Base-by-base conservation (phyloP, 2,113 vertebrate species). In the Percopsis transmontana region DNA sequence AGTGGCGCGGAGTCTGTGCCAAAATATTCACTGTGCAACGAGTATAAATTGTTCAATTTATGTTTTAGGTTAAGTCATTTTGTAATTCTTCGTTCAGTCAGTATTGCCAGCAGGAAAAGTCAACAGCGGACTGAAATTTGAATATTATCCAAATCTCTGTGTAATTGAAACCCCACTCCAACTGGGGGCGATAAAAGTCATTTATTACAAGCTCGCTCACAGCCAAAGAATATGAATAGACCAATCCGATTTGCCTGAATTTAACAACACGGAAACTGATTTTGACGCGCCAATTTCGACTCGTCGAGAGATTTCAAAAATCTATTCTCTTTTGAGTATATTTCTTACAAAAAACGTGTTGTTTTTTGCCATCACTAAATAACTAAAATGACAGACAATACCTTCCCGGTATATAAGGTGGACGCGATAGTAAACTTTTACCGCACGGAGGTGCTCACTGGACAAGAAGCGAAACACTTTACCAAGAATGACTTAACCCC, bases 391-490 rank as follows among this genome's bases (percentile, higher is more conserved):
- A 5, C 72, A 27, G 91, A 90, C 41, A 91, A 89, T 66, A 94
- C 93, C 0, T 94, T 94, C 7, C 94, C 94, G 0, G 74, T 91
- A 0, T 90, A 89, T 5, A 84, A 79, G 0, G 77, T 76, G 40
- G 93, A 94, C 0, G 84, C 70, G 0, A 87, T 95, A 9, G 69
- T 94, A 19, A 76, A 10, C 20, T 91, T 91, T 61, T 92, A 90
- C 53, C 90, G 93, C 19, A 80, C 67, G 0, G 88, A 93, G 12
- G 70, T 94, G 47, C 82, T 95, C 5, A 66, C 68, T 0, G 91
- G 89, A 0, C 84, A 93, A 5, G 94, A 95, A 58, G 91, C 92
- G 0, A 94, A 94, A 7, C 89, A 89, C 11, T 88, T 95, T 1
- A 84, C 65, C 0, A 95, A 91, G 72, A 58, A 64, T 41, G 94